These are phyloP conservation scores for Dryobotodes eremita DNA, from an alignment of 2,888 invertebrate species.

Conservation along the genomic window DNA sequence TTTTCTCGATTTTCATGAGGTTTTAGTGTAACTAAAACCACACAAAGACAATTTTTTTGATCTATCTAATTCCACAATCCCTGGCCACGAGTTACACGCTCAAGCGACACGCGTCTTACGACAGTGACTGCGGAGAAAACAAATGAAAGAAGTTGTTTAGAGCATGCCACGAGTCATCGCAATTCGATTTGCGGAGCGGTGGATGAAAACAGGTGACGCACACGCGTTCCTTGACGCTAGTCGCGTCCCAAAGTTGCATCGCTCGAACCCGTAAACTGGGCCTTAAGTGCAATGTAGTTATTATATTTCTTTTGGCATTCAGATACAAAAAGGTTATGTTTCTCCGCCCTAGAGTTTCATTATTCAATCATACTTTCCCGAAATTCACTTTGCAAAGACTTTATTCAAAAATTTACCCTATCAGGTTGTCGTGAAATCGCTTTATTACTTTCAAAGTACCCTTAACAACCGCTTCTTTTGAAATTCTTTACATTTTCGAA, in stretches of 20 bases:
- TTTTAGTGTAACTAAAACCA: too few species aligned
- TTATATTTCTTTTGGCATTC: too few species aligned
- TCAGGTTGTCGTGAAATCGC: constrained; percentile 15
- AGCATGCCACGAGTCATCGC: neutral
- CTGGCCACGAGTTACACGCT: neutral
- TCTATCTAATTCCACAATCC: too few species aligned
- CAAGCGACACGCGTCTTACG: neutral
- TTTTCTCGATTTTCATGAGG: too few species aligned
- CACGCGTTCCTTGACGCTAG: neutral
- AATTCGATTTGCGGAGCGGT: rapidly evolving
- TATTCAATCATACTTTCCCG: neutral
- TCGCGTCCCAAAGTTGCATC: neutral
- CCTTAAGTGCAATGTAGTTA: neutral
- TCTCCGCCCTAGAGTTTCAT: neutral
- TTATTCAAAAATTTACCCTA: constrained; percentile 1
- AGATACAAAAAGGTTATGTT: neutral
- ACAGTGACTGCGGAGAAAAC: too few species aligned
- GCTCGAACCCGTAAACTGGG: neutral
- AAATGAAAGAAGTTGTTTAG: neutral
- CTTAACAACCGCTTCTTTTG: neutral
- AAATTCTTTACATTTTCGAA: neutral
- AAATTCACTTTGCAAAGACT: neutral
- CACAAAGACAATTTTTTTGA: too few species aligned
- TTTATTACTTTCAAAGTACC: constrained; percentile 11
- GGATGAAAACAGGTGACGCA: neutral